Conservation (phyloP, 2,113 vertebrate species). For the Oceanites oceanicus region DNA sequence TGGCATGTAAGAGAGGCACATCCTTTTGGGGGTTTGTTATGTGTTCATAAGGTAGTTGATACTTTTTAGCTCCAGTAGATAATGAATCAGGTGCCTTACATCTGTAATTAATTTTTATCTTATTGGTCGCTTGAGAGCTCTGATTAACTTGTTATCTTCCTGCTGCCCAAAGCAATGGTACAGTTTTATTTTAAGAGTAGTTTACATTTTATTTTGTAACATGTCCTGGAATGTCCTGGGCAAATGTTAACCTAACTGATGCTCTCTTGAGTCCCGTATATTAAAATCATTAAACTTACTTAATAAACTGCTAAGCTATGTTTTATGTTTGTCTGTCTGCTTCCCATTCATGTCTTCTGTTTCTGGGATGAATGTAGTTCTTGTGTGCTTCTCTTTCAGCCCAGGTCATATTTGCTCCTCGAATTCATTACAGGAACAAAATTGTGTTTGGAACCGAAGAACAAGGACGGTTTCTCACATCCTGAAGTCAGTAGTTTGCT, state of each 20-base stretch:
- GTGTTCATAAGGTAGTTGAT: background rate
- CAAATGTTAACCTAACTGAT: background rate
- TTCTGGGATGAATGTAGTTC: background rate
- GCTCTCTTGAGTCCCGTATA: background rate
- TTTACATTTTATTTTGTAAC: background rate
- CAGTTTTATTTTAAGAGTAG: background rate
- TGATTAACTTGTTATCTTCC: background rate
- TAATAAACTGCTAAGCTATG: background rate
- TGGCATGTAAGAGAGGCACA: background rate
- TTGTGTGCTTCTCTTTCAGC: background rate
- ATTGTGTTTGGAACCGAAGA: background rate
- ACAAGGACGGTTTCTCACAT: background rate
- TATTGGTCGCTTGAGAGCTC: background rate
- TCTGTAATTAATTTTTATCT: background rate
- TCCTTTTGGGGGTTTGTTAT: background rate
- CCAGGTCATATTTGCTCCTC: background rate
- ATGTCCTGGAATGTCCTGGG: background rate
- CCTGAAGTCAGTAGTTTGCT: conserved; percentile 39
- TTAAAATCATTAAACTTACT: background rate
- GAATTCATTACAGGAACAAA: background rate
- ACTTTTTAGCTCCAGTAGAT: background rate
- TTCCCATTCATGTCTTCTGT: background rate
- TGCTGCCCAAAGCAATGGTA: background rate
- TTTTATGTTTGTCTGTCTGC: background rate
- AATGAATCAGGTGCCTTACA: background rate